Conservation (phyloP, 2,888 invertebrate genomes). For the Dascillus cervinus region DNA sequence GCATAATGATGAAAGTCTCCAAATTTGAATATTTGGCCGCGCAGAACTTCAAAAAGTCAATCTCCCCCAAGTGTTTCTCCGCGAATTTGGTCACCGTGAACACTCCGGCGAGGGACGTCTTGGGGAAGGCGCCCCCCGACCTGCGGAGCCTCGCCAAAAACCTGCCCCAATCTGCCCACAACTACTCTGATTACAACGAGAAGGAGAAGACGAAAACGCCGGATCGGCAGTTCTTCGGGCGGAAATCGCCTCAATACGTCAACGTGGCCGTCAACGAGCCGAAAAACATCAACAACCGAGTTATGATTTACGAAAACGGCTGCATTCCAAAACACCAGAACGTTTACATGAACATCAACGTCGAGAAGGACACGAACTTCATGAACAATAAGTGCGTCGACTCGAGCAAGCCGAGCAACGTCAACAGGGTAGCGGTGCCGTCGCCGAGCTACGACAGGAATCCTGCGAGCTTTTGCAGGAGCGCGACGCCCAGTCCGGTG, state of each 20-base stretch:
- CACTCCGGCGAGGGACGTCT: conserved; percentile 73
- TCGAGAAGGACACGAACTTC: conserved; percentile 37
- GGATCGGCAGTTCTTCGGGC: conserved; percentile 34
- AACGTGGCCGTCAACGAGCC: conserved; percentile 39
- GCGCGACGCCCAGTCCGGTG: conserved; percentile 40
- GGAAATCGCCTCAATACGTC: conserved; percentile 36
- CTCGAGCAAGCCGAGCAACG: conserved; percentile 32
- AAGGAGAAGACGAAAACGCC: conserved; percentile 36
- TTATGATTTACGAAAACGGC: conserved; percentile 38
- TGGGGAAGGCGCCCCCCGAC: conserved; percentile 54
- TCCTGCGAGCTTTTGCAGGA: conserved; percentile 36
- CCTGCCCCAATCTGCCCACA: conserved; percentile 45
- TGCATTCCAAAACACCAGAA: conserved; percentile 34
- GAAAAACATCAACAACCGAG: conserved; percentile 40
- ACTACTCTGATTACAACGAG: conserved; percentile 41
- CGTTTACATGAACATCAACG: conserved; percentile 26
- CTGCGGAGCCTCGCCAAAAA: conserved; percentile 55
- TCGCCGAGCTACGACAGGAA: conserved; percentile 48
- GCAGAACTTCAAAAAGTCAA: conserved; percentile 50
- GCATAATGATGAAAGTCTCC: conserved; percentile 68
- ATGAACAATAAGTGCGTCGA: conserved; percentile 25
- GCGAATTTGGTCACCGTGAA: conserved; percentile 71
- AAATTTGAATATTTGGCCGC: conserved; percentile 73
- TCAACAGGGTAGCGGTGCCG: conserved; percentile 40
- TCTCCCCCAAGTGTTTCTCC: conserved; percentile 74